Conservation (phyloP, 2,888 invertebrate genomes). For the Dryobotodes eremita region DNA sequence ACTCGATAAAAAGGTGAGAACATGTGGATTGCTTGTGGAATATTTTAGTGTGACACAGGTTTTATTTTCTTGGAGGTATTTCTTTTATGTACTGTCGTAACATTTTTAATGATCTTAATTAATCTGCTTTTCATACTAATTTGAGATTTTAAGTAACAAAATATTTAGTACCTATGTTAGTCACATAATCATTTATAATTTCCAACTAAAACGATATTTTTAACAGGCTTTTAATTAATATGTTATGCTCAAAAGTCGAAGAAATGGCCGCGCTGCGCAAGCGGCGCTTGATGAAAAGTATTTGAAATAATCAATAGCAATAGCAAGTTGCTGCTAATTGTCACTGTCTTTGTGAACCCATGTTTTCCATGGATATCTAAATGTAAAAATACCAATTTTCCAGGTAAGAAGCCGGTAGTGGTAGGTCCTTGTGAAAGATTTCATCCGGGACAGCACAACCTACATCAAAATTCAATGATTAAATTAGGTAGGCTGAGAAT, state of each 20-base stretch:
- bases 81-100: conserved; percentile 9
- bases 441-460: too few species aligned
- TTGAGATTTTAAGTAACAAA: background rate
- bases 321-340: background rate
- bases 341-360: background rate
- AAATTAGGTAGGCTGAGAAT: too few species aligned
- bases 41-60: conserved; percentile 40
- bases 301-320: conserved; percentile 1
- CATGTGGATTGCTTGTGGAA: conserved; percentile 50
- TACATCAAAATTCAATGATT: too few species aligned
- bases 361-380: too few species aligned
- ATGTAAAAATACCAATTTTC: too few species aligned
- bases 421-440: too few species aligned
- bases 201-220: background rate
- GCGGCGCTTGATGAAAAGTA: background rate
- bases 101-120: background rate
- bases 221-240: background rate
- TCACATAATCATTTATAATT: too few species aligned
- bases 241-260: background rate
- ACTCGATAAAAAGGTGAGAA: conserved; percentile 81
- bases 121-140: conserved; percentile 22
- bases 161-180: too few species aligned
- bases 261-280: background rate
- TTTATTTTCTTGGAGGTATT: conserved; percentile 48
- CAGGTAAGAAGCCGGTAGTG: too few species aligned